Evolutionary conservation across 2,113 vertebrate species (phyloP).

Genomic region (Tricholaema leucomelas): DNA sequence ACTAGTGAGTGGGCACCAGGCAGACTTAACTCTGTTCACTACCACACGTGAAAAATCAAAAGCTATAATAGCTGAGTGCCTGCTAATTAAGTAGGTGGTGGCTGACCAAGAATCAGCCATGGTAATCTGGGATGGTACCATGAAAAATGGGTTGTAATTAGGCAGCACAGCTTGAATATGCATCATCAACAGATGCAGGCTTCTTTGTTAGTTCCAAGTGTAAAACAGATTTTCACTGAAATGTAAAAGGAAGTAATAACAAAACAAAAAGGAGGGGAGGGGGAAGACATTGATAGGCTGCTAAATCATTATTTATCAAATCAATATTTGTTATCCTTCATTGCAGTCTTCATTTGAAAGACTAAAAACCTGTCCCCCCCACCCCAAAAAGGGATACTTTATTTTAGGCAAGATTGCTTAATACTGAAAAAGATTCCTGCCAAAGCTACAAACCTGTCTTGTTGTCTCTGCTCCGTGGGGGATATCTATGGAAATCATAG

Average conservation of each 20-base stretch:
- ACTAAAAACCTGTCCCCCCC: too few species aligned
- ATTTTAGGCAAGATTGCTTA: too few species aligned
- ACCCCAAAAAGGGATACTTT: too few species aligned
- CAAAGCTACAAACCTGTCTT: too few species aligned
- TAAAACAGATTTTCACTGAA: background rate
- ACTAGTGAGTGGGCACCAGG: too few species aligned
- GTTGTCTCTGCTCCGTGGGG: too few species aligned
- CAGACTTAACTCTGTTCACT: too few species aligned
- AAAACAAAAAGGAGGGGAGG: background rate
- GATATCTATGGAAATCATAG: too few species aligned
- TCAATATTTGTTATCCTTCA: too few species aligned
- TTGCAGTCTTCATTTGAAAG: too few species aligned
- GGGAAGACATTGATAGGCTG: background rate
- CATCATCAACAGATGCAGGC: background rate
- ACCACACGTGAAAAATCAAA: background rate
- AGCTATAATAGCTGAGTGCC: background rate
- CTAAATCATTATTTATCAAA: background rate
- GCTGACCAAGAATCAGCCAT: constrained; percentile 1
- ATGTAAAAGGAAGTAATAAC: background rate
- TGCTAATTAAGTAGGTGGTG: background rate
- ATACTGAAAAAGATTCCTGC: too few species aligned
- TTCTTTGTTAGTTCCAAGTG: background rate
- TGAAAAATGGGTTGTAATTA: constrained; percentile 50
- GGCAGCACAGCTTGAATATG: background rate
- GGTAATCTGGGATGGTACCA: background rate